Base-by-base conservation (phyloP, 30 jellyfish, hydroid and myxozoan species). In the Aurelia aurita region DNA sequence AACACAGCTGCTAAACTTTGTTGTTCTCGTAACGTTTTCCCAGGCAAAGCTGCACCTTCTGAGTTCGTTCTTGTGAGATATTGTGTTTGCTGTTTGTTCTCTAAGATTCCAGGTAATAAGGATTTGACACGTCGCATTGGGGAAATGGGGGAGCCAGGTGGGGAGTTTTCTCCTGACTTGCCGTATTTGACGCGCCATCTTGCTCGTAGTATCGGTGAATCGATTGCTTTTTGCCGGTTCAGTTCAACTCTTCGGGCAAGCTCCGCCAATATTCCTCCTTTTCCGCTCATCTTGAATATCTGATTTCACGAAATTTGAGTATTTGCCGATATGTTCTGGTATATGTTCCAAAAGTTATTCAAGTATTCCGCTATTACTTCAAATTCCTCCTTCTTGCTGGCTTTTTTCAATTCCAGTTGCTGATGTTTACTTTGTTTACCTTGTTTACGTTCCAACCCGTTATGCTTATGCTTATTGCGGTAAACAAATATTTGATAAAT, bases 191-290 rank as follows among this genome's bases (percentile, higher is more conserved):
- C 73, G 29, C 74, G 63, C 96, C 96, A 87, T 57, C 84, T 77
- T 69, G 91, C 76, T 57, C 91, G 60, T 28, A 87, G 70, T 2
- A 87, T 23, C 13, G 96, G 96, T 32, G 96, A 87, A 43, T 77
- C 96, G 28, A 87, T 77, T 8, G 96, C 87, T 27, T 68, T 76
- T 35, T 70, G 87, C 23, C 88, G 46, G 72, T 87, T 87, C 77
- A 76, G 5, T 27, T 87, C 96, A 22, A 87, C 96, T 67, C 51
- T 76, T 5, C 91, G 76, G 27, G 87, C 96, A 16, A 87, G 82
- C 23, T 69, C 90, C 6, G 87, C 72, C 1, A 87, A 49, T 15
- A 87, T 72, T 9, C 96, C 96, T 26, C 78, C 84, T 55, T 73
- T 72, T 1, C 88, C 79, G 34, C 69, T 77, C 88, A 77, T 77